phyloP scores from a whole-genome alignment of 2,113 vertebrate species.

The Maccullochella peelii region DNA sequence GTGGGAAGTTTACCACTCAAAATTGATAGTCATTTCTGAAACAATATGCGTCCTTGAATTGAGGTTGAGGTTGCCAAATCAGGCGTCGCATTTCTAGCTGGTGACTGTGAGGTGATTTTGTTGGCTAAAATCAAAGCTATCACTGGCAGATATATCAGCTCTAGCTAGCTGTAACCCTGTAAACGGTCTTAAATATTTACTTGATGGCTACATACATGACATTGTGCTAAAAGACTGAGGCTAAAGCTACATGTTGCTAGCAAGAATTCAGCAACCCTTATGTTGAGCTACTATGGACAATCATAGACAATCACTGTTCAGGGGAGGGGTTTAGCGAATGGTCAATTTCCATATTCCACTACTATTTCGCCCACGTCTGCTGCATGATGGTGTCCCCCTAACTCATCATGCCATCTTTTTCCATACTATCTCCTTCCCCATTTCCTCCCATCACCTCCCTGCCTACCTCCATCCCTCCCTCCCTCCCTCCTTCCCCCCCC shows the following conservation, averaged over 20 bases:
- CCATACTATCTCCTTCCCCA: slow-evolving; percentile 47
- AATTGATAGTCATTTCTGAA: not conserved
- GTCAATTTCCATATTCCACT: slow-evolving; percentile 14
- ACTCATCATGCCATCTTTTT: slow-evolving; percentile 73
- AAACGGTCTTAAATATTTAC: no score
- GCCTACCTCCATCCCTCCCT: not conserved
- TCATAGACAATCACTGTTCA: not conserved
- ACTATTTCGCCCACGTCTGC: slow-evolving; percentile 46
- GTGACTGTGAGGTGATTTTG: not conserved
- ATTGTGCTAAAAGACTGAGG: no score
- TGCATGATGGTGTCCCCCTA: slow-evolving; percentile 62
- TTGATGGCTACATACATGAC: no score
- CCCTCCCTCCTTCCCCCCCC: not conserved
- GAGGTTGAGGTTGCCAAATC: not conserved
- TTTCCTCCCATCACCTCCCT: slow-evolving; percentile 45
- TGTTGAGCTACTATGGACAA: not conserved
- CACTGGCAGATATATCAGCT: not conserved
- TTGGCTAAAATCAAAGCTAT: not conserved
- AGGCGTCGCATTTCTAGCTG: not conserved
- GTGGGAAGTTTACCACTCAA: not conserved
- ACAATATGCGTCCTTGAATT: not conserved
- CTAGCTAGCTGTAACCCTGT: no score
- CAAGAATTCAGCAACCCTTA: not conserved
- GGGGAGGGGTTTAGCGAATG: slow-evolving; percentile 11
- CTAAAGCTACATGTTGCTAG: not conserved